Conservation (phyloP, 2,888 invertebrate species). For the Zhuqinia jingwanae region DNA sequence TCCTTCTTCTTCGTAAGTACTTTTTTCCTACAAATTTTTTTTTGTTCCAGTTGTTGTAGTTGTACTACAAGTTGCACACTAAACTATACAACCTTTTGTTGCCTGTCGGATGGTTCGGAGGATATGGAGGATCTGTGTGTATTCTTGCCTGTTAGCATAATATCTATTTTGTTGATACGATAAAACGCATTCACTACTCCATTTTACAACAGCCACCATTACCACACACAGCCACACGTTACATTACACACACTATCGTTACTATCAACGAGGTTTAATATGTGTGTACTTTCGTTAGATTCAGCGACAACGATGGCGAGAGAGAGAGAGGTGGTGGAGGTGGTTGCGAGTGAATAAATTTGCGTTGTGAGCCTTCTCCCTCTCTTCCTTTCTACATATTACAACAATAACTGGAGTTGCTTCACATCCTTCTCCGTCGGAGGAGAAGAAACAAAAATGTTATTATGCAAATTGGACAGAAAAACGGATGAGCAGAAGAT, state of each 20-base stretch:
- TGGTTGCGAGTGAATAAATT: conserved; percentile 62
- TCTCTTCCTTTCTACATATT: conserved; percentile 35
- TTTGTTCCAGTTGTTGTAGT: no score
- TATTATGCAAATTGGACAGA: conserved; percentile 70
- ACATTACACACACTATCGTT: not conserved
- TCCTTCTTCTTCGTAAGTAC: not conserved
- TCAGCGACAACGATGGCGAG: not conserved
- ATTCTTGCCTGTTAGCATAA: conserved; percentile 5
- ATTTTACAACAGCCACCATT: not conserved
- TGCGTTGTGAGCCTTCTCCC: not conserved
- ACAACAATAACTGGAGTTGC: not conserved
- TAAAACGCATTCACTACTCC: conserved; percentile 41
- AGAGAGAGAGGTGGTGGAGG: conserved; percentile 1
- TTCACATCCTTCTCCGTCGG: not conserved
- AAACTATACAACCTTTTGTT: conserved; percentile 26
- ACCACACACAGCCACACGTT: not conserved
- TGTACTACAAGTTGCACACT: not conserved
- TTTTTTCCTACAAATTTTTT: not conserved
- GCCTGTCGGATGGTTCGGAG: no score
- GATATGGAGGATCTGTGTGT: no score
- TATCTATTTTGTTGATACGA: conserved; percentile 34
- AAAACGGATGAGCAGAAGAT: conserved; percentile 55
- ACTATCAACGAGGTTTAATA: no score
- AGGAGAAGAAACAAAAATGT: conserved; percentile 68
- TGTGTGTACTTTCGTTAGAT: not conserved